A percentile compares a stretch with the other conserved stretches of the same genome.
Conservation (phyloP, 2,888 invertebrate genomes). For the Micoletzkya japonica region DNA sequence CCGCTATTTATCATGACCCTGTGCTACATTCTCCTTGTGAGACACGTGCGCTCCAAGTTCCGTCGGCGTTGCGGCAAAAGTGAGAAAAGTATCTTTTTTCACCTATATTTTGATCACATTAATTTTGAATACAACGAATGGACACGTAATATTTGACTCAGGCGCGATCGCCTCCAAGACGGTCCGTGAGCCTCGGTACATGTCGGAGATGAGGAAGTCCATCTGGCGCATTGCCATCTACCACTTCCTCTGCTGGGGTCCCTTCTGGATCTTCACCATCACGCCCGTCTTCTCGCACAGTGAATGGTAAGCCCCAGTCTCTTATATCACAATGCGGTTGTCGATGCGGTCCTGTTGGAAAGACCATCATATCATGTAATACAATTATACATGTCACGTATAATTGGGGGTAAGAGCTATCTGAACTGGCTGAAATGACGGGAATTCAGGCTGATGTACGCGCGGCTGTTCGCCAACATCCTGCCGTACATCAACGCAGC, state of each 20-base stretch:
- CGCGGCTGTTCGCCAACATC: conserved; percentile 48
- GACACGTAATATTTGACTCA: neutral
- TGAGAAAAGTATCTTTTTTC: neutral
- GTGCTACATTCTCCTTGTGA: conserved; percentile 55
- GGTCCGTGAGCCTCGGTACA: conserved; percentile 46
- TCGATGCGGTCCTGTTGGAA: too few relatives aligned
- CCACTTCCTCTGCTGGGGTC: conserved; percentile 58
- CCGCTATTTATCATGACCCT: conserved; percentile 53
- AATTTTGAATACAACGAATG: too few relatives aligned
- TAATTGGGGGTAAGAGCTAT: too few relatives aligned
- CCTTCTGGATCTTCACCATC: conserved; percentile 51
- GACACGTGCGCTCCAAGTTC: conserved; percentile 52
- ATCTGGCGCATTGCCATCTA: conserved; percentile 56
- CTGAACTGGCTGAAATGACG: too few relatives aligned
- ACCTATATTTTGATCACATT: too few relatives aligned
- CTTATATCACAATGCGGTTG: too few relatives aligned
- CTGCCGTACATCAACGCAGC: conserved; percentile 57
- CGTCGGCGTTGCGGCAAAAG: conserved; percentile 33
- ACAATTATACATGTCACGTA: too few relatives aligned
- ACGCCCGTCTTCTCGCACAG: conserved; percentile 28
- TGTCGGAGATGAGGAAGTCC: conserved; percentile 51
- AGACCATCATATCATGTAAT: too few relatives aligned
- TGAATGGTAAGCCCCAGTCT: neutral
- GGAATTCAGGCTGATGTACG: conserved; percentile 30
- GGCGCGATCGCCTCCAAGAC: conserved; percentile 4